Evolutionary conservation across 92 coral and sea anemone genomes (phyloP).

Genomic region (Parazoanthus atlanticus): DNA sequence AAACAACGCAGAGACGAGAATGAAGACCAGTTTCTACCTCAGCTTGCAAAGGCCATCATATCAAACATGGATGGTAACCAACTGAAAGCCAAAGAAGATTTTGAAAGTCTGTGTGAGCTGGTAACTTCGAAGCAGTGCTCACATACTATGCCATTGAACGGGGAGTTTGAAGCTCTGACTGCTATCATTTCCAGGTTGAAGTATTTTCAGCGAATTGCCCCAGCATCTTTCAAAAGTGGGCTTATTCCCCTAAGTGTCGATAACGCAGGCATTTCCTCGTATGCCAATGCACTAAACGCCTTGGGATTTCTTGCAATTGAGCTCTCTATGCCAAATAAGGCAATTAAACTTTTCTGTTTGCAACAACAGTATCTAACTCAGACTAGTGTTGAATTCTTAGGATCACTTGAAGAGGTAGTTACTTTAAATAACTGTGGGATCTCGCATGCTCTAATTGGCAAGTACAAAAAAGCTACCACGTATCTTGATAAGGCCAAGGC

Average conservation of each 20-base stretch:
- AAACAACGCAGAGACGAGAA: background rate
- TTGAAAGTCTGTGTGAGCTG: background rate
- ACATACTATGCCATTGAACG: no score
- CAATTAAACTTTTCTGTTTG: background rate
- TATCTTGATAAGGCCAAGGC: background rate
- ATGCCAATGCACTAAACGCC: background rate
- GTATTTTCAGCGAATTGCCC: background rate
- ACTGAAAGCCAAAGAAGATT: background rate
- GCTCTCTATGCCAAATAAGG: background rate
- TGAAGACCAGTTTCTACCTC: background rate
- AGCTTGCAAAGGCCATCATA: background rate
- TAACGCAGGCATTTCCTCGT: background rate
- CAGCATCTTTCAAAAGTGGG: background rate
- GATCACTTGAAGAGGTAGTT: background rate
- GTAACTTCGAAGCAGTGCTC: background rate
- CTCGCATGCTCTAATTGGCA: background rate
- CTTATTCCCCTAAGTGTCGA: background rate
- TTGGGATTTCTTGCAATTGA: constrained; percentile 5
- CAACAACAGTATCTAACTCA: background rate
- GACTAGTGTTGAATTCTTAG: background rate
- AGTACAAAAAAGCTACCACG: background rate
- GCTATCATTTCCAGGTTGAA: background rate
- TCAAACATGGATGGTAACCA: background rate
- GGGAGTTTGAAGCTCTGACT: no score
- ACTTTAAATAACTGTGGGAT: constrained; percentile 1